Conservation (phyloP, 2,888 invertebrate genomes). For the Drosophila suboccidentalis region DNA sequence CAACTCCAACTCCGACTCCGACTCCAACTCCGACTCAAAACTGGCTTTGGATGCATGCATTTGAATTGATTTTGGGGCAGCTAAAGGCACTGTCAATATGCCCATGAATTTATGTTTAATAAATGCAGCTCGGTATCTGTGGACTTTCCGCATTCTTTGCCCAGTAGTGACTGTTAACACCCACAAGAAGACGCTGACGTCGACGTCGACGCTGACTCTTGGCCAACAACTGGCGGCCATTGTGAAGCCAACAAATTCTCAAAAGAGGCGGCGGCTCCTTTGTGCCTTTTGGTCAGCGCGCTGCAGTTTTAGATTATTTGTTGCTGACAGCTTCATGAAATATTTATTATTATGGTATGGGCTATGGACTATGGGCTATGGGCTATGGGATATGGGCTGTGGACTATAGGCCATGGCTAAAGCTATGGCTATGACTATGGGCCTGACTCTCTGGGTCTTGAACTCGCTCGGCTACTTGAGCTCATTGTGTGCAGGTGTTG, state of each 20-base stretch:
- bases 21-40: constrained; percentile 29
- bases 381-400: constrained; percentile 5
- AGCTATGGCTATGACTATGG: background rate
- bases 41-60: constrained; percentile 52
- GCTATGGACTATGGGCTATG: constrained; percentile 2
- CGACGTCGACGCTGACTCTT: background rate
- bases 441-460: constrained; percentile 10
- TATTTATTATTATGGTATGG: constrained; percentile 78
- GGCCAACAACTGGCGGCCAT: constrained; percentile 33
- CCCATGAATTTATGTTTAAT: constrained; percentile 76
- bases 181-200: constrained; percentile 47
- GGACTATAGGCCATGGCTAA: constrained; percentile 4
- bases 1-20: constrained; percentile 6
- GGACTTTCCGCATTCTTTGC: constrained; percentile 73
- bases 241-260: constrained; percentile 34
- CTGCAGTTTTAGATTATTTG: constrained; percentile 82
- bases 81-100: constrained; percentile 55
- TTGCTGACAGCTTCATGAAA: constrained; percentile 83
- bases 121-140: constrained; percentile 55
- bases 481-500: constrained; percentile 68
- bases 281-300: constrained; percentile 72
- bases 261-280: constrained; percentile 45
- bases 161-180: constrained; percentile 57
- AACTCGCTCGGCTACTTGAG: constrained; percentile 14
- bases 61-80: constrained; percentile 67